Evolutionary conservation across 2,113 vertebrate species (phyloP).

Genomic region (Trochalopteron elliotii): DNA sequence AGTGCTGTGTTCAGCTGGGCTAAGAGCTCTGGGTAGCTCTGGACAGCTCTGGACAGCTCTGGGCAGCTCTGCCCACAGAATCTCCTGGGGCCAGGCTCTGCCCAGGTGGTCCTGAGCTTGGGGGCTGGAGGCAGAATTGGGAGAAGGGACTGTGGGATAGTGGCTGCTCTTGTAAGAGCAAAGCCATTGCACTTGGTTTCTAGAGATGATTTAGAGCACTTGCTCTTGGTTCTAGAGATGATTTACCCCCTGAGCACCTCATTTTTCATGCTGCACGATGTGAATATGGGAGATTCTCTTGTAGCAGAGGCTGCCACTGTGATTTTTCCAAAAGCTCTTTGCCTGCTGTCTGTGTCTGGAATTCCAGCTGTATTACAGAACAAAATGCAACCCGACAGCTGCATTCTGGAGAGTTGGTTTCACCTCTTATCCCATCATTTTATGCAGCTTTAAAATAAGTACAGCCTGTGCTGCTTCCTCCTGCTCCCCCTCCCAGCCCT

Average conservation of each 20-base stretch:
- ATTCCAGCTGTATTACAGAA: background rate
- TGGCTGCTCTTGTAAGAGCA: background rate
- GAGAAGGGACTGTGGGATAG: rapidly evolving
- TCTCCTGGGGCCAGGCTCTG: rapidly evolving
- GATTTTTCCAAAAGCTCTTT: background rate
- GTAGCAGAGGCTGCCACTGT: rapidly evolving
- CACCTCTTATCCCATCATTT: background rate
- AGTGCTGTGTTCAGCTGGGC: background rate
- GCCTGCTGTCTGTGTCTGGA: background rate
- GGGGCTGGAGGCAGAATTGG: background rate
- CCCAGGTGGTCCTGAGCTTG: rapidly evolving
- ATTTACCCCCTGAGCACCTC: background rate
- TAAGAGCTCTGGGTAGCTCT: background rate
- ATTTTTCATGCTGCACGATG: rapidly evolving
- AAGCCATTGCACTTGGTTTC: background rate
- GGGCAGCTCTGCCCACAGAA: background rate
- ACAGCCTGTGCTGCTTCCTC: background rate
- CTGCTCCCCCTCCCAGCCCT: background rate
- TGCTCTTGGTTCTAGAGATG: background rate
- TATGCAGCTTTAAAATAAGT: background rate
- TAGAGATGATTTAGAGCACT: background rate
- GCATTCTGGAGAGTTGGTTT: background rate
- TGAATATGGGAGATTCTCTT: background rate
- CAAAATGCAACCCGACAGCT: background rate
- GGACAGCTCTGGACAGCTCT: background rate